Evolutionary conservation across 92 coral and sea anemone species (phyloP).

Genomic region (Porites cylindrica): DNA sequence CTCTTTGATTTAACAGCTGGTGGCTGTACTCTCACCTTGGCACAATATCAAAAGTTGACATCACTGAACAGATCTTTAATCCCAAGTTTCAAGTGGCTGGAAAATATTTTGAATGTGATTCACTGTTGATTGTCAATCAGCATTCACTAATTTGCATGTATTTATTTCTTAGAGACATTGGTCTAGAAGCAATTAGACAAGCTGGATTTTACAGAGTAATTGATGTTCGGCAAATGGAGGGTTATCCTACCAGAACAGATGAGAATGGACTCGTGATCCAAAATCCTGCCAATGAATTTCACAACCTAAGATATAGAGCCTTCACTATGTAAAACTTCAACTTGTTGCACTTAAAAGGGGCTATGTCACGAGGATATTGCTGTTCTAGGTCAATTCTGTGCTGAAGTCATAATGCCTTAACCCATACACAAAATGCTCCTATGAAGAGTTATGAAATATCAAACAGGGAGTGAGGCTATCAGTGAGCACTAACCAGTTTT

Average conservation of each 20-base stretch:
- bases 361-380: too few species aligned
- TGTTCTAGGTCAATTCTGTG: too few species aligned
- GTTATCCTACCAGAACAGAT: slow-evolving; percentile 76
- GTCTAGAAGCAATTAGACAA: slow-evolving; percentile 85
- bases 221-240: slow-evolving; percentile 89
- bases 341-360: too few species aligned
- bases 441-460: too few species aligned
- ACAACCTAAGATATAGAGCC: slow-evolving; percentile 39
- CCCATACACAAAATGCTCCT: too few species aligned
- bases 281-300: slow-evolving; percentile 12
- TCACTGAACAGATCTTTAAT: neutral
- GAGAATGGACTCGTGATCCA: slow-evolving; percentile 41
- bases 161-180: slow-evolving; percentile 79
- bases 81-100: neutral
- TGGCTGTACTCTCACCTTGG: too few species aligned
- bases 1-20: too few species aligned
- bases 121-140: neutral
- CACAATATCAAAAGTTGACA: neutral
- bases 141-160: neutral
- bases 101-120: neutral
- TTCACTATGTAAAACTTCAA: slow-evolving; percentile 24
- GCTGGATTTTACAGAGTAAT: slow-evolving; percentile 84
- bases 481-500: too few species aligned
- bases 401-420: too few species aligned
- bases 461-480: too few species aligned